Evolutionary conservation across 2,888 invertebrate species (phyloP).

Genomic region (Yponomeuta evonymella): DNA sequence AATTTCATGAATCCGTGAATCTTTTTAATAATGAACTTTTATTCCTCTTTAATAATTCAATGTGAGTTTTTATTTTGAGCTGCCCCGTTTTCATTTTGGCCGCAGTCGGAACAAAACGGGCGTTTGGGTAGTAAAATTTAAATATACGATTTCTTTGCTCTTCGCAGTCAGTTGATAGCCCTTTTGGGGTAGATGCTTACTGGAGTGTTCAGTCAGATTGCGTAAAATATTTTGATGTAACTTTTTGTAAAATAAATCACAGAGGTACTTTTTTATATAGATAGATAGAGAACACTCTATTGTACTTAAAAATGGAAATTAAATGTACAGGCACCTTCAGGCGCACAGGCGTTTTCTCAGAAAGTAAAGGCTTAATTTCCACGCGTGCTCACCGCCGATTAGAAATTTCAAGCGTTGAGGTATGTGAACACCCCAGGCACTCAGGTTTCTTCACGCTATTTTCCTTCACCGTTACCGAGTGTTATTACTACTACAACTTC

Average conservation of each 20-base stretch:
- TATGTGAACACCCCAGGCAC: too few relatives aligned
- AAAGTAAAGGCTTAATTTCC: too few relatives aligned
- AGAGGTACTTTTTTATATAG: too few relatives aligned
- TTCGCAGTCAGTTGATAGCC: not conserved
- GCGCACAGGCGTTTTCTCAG: too few relatives aligned
- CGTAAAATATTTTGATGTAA: not conserved
- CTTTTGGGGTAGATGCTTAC: not conserved
- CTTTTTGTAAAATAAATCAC: not conserved
- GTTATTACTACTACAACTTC: too few relatives aligned
- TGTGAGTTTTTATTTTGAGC: not conserved
- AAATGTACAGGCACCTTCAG: too few relatives aligned
- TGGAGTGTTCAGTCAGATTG: not conserved
- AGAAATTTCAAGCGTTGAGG: too few relatives aligned
- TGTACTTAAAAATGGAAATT: too few relatives aligned
- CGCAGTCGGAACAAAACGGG: not conserved
- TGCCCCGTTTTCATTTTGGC: not conserved
- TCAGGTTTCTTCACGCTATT: too few relatives aligned
- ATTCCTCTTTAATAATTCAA: not conserved
- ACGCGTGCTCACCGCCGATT: too few relatives aligned
- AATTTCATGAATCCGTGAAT: slow-evolving; percentile 1
- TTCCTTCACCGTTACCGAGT: too few relatives aligned
- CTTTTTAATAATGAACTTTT: slow-evolving; percentile 2
- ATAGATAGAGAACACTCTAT: too few relatives aligned
- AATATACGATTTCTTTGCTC: not conserved
- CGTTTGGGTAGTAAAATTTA: slow-evolving; percentile 1